Base-by-base conservation (phyloP, 2,888 invertebrate species). In the Mythimna ferrago region DNA sequence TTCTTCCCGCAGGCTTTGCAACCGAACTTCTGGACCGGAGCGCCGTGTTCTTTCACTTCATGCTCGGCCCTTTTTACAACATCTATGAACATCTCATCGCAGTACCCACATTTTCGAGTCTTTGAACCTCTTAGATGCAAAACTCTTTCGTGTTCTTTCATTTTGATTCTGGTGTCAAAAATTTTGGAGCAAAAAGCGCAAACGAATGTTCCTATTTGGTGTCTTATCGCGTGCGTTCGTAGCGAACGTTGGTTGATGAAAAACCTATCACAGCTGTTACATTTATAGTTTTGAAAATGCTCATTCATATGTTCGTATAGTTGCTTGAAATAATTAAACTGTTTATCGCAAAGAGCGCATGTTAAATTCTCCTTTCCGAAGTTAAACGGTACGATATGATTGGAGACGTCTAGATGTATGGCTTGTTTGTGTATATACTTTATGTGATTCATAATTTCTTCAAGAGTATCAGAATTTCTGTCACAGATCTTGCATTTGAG, bases 201-300 rank as follows among this genome's bases (percentile, higher is more conserved):
- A 0, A 78, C 61, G 48, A 85, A 88, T 0, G 78, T 76, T 0
- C 88, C 88, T 0, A n/a, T 78, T 9, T 80, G 67, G 38, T 90
- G 90, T 10, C 84, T 64, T 0, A 79, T 73, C 2, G 53, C 32
- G 26, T 90, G 90, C 0, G 79, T 81, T n/a, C 79, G 71, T 44
- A 86, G 60, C 0, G 86, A 57, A 0, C 81, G 76, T 14, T 80
- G 70, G 21, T 88, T 89, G 0, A 90, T 89, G 38, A 94, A 95
- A 0, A 87, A 89, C 0, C 89, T 86, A 9, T 85, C 86, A 69
- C 94, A 95, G 0, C 83, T 72, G 0, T 82, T 75, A 63, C 94
- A 95, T 2, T 88, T 77, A 48, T 90, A 93, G 63, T 94, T 94
- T 21, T 89, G 88, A n/a, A 90, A 93, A 67, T 95, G 95, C 0